Base-by-base conservation (phyloP, 2,888 invertebrate species). In the Hydriomena furcata region DNA sequence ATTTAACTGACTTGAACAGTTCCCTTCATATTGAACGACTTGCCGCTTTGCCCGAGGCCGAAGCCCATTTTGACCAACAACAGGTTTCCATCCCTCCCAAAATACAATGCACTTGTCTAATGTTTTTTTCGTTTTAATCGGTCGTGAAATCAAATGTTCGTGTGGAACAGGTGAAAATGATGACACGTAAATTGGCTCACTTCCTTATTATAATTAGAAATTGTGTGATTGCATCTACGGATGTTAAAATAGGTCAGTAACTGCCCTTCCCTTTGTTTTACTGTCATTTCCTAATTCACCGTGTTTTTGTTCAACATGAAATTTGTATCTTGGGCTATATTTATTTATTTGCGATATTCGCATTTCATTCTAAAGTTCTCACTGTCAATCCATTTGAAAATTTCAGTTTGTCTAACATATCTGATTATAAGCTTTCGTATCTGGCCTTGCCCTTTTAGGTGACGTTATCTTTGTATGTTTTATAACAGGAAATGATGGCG, bases 401-500 rank as follows among this genome's bases (percentile, higher is more conserved):
- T 54, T 61, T 58, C 58, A 55, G 47, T 60, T 73, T 78, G 76
- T 77, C 68, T 46, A 48, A 49, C 51, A 52, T 35, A 76, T 82
- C 76, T 68, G 80, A 80, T 80, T 76, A 78, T 65, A 74, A 70
- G 56, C 53, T 68, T 66, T 66, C 66, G 58, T 86, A 88, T 87
- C 88, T 87, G 86, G 68, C 87, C 83, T 82, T 87, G 86, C 82
- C 86, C 87, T 82, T 77, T 66, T 60, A 66, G 71, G 68, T 63
- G 65, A 56, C 68, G 69, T 83, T 84, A 84, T 86, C 82, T 63
- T 64, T 69, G 61, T 52, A 46, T 38, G 37, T 52, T 50, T 65
- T 66, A 66, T 70, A 67, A 73, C 85, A 76, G 84, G 85, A 86
- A 80, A 72, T 76, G 70, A 47, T 46, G 52, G 57, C 53, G 49